These are phyloP conservation scores for Poeciliopsis retropinna DNA, from an alignment of 2,113 vertebrate genomes.

Conservation along the genomic window DNA sequence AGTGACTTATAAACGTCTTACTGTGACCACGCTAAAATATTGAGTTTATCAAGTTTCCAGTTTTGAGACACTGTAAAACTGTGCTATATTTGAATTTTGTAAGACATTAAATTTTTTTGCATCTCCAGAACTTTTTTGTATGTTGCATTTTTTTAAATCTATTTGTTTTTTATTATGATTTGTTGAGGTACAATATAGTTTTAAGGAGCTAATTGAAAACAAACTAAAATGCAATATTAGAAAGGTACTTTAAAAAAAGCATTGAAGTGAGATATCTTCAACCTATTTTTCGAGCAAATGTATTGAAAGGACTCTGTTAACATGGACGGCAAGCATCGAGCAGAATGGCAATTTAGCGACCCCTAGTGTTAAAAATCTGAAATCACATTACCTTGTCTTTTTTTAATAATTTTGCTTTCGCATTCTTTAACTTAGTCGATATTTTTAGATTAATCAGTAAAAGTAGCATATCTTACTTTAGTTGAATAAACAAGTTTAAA, in stretches of 20 bases:
- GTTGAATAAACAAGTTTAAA: background rate
- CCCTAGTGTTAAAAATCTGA: constrained; percentile 25
- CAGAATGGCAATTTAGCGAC: constrained; percentile 38
- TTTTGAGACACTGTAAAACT: too few species aligned
- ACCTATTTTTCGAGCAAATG: background rate
- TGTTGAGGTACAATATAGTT: background rate
- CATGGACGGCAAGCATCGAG: background rate
- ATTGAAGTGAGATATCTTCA: constrained; percentile 37
- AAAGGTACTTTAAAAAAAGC: constrained; percentile 1
- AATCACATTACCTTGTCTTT: background rate
- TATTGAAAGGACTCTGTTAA: background rate
- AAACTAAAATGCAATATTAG: background rate
- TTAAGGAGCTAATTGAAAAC: background rate
- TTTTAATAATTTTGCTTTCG: background rate
- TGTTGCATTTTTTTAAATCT: background rate
- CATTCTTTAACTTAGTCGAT: constrained; percentile 1
- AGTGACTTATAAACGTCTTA: too few species aligned
- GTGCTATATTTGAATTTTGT: too few species aligned
- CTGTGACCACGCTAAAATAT: too few species aligned
- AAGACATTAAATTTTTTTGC: too few species aligned
- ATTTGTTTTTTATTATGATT: background rate
- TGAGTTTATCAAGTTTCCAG: too few species aligned
- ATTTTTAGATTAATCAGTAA: background rate
- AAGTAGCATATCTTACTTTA: background rate
- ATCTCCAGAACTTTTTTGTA: too few species aligned